phyloP scores from a whole-genome alignment of 2,113 vertebrate genomes.

The Bettongia penicillata region DNA sequence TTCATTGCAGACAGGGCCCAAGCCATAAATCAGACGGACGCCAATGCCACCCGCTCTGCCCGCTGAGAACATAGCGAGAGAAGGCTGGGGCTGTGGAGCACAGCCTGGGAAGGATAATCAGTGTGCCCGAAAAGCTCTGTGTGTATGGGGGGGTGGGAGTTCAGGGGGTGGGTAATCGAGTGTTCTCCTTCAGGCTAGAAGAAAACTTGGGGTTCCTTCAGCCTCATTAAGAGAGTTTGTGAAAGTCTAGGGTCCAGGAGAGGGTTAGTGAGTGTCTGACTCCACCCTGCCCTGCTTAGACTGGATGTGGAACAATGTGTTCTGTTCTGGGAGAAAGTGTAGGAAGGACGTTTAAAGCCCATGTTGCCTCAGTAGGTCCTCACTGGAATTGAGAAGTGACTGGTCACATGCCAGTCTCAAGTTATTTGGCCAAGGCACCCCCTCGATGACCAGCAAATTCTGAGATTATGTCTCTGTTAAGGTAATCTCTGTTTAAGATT shows the following conservation, averaged over 20 bases:
- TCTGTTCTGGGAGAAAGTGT: neutral
- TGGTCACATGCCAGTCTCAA: neutral
- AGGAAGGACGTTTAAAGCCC: neutral
- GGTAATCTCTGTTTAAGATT: neutral
- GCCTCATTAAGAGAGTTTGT: neutral
- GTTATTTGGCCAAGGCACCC: neutral
- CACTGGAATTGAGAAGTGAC: neutral
- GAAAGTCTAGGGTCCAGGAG: neutral
- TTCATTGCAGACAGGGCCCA: conserved; percentile 58
- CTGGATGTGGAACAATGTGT: too few relatives aligned
- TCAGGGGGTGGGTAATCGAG: neutral
- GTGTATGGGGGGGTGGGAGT: neutral
- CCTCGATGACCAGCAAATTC: neutral
- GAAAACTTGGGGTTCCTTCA: neutral
- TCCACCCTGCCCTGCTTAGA: neutral
- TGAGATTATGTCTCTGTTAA: neutral
- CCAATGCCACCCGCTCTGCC: conserved; percentile 48
- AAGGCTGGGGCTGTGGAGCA: neutral
- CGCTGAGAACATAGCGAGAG: conserved; percentile 32
- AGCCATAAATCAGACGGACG: conserved; percentile 71
- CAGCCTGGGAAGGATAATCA: neutral
- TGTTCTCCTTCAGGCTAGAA: neutral
- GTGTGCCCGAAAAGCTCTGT: neutral
- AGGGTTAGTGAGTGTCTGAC: neutral
- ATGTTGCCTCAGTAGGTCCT: neutral